Evolutionary conservation across 2,888 invertebrate species (phyloP).

Genomic region (Corythucha ciliata): DNA sequence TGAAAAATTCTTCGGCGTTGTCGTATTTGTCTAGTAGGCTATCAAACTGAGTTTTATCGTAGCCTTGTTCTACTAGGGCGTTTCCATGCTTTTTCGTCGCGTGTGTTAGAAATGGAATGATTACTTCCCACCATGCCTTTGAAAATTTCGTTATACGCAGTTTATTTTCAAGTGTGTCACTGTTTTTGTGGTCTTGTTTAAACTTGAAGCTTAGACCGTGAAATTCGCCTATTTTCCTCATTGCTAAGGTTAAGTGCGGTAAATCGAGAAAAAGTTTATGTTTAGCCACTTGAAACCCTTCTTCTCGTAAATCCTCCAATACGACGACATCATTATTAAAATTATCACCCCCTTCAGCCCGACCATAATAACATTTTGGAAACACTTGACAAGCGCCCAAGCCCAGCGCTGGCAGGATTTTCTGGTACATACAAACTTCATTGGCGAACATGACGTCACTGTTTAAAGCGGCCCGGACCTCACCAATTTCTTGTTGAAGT

Average conservation of each 20-base stretch:
- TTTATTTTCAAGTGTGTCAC: background rate
- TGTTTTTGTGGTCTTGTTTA: constrained; percentile 21
- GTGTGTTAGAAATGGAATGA: background rate
- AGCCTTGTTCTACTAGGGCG: background rate
- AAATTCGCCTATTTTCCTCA: constrained; percentile 32
- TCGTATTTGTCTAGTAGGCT: no score
- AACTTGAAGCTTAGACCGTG: constrained; percentile 34
- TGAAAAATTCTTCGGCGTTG: no score
- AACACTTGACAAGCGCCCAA: constrained; percentile 18
- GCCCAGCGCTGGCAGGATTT: constrained; percentile 30
- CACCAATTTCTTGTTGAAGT: constrained; percentile 13
- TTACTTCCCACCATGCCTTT: background rate
- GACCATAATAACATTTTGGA: constrained; percentile 28
- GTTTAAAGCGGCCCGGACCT: constrained; percentile 1
- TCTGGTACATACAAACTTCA: constrained; percentile 31
- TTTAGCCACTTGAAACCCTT: constrained; percentile 27
- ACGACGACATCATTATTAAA: constrained; percentile 26
- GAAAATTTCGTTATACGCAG: background rate
- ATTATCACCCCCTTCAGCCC: constrained; percentile 10
- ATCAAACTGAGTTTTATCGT: no score
- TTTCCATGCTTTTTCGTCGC: constrained; percentile 1
- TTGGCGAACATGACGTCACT: constrained; percentile 29
- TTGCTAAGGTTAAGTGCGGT: constrained; percentile 31
- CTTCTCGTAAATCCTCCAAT: constrained; percentile 28
- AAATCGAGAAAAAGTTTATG: constrained; percentile 30